phyloP scores from a whole-genome alignment of 2,113 vertebrate species.

The Hydrochoerus hydrochaeris region DNA sequence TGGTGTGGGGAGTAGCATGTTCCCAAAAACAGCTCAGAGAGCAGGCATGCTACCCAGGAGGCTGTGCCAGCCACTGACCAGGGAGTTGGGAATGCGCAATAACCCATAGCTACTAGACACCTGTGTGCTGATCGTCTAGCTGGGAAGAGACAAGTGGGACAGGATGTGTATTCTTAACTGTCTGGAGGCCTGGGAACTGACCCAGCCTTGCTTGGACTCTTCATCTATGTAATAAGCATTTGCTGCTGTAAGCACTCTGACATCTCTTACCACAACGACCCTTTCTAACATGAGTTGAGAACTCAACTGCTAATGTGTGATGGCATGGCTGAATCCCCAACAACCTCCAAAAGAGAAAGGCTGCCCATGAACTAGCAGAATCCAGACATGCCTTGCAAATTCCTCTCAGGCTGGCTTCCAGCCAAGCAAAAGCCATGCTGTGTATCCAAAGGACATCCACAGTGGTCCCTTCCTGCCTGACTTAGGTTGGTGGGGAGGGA shows the following conservation, averaged over 20 bases:
- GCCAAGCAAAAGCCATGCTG: neutral
- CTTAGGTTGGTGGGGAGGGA: neutral
- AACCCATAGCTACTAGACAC: neutral
- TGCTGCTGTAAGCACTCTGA: neutral
- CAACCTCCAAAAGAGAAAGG: neutral
- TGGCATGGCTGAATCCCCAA: neutral
- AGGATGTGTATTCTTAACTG: neutral
- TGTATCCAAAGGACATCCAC: neutral
- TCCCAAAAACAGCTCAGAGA: neutral
- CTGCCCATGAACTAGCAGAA: neutral
- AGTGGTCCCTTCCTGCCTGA: neutral
- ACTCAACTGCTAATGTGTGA: neutral
- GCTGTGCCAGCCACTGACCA: neutral
- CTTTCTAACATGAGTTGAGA: neutral
- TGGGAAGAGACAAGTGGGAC: neutral
- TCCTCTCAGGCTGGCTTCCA: neutral
- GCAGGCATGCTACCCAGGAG: neutral
- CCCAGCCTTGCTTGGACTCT: neutral
- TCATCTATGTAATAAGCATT: neutral
- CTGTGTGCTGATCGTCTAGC: neutral
- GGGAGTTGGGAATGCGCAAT: rapidly evolving
- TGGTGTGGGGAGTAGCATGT: neutral
- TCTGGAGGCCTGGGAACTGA: neutral
- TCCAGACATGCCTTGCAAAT: neutral
- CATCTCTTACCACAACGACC: neutral